These are phyloP conservation scores for Sclerodermus sp. DNA, from an alignment of 2,888 invertebrate species.

Conservation along the genomic window DNA sequence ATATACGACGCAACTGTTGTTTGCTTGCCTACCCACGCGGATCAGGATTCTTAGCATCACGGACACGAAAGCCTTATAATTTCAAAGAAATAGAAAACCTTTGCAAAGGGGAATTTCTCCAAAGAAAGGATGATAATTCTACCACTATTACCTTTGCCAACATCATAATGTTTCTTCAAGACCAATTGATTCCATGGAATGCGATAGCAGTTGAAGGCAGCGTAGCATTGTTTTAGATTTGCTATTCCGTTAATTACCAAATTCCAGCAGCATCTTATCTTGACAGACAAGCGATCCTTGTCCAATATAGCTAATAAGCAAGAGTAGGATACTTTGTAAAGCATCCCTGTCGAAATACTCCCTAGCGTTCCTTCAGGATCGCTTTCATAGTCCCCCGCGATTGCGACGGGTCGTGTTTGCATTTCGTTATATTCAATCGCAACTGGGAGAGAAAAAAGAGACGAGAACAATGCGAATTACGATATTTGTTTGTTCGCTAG, in stretches of 20 bases:
- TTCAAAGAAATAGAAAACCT: too few species aligned
- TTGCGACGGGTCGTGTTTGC: constrained; percentile 46
- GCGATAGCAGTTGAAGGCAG: too few species aligned
- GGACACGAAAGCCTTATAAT: too few species aligned
- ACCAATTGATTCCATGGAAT: too few species aligned
- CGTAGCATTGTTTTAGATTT: neutral
- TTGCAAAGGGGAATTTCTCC: too few species aligned
- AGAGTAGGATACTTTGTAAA: constrained; percentile 15
- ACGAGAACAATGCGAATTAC: constrained; percentile 55
- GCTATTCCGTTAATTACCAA: constrained; percentile 26
- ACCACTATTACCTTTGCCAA: too few species aligned
- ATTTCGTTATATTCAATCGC: constrained; percentile 57
- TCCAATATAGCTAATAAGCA: constrained; percentile 14
- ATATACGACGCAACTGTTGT: too few species aligned
- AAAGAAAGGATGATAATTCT: too few species aligned
- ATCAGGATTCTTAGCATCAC: too few species aligned
- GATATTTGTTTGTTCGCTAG: constrained; percentile 53
- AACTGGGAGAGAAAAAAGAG: constrained; percentile 33
- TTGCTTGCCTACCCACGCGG: too few species aligned
- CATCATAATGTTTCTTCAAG: too few species aligned
- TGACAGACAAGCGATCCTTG: constrained; percentile 12
- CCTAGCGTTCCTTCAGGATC: constrained; percentile 5
- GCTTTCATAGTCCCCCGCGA: constrained; percentile 34
- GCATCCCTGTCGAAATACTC: constrained; percentile 18
- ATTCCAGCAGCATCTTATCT: constrained; percentile 25